These are phyloP conservation scores for Cardiocondyla obscurior DNA, from an alignment of 1,140 invertebrate genomes.

Conservation along the genomic window DNA sequence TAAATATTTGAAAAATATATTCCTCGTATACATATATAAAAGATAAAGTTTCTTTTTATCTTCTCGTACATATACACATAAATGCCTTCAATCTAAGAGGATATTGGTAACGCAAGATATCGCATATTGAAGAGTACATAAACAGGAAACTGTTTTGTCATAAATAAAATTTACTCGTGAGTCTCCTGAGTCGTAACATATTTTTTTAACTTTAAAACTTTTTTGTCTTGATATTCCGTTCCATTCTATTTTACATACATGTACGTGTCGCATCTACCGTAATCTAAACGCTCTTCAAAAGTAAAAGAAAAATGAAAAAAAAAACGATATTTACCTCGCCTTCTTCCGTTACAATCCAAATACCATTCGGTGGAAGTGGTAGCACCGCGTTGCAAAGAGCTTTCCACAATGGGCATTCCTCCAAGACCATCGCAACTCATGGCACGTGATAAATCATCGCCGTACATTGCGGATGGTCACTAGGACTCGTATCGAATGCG, in stretches of 20 bases:
- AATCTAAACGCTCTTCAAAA: not conserved
- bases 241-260: not conserved
- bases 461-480: conserved; percentile 1
- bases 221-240: conserved; percentile 14
- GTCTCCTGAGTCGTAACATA: conserved; percentile 6
- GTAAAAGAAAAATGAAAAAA: too few relatives aligned
- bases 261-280: not conserved
- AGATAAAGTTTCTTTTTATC: not conserved
- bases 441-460: conserved; percentile 49
- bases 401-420: conserved; percentile 24
- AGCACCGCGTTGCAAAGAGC: not conserved
- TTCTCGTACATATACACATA: not conserved
- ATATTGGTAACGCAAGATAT: not conserved
- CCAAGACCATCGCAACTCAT: not conserved
- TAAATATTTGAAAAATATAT: not conserved
- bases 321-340: not conserved
- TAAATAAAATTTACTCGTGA: conserved; percentile 13
- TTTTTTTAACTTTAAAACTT: not conserved
- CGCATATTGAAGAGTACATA: not conserved
- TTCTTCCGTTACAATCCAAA: not conserved
- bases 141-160: not conserved
- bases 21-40: not conserved
- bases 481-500: conserved; percentile 46
- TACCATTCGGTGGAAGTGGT: not conserved
- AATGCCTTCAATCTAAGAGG: not conserved